Evolutionary conservation across 1,140 invertebrate genomes (phyloP), one percentile per base, ranked within the genome.

Genomic region (Spodoptera litura): DNA sequence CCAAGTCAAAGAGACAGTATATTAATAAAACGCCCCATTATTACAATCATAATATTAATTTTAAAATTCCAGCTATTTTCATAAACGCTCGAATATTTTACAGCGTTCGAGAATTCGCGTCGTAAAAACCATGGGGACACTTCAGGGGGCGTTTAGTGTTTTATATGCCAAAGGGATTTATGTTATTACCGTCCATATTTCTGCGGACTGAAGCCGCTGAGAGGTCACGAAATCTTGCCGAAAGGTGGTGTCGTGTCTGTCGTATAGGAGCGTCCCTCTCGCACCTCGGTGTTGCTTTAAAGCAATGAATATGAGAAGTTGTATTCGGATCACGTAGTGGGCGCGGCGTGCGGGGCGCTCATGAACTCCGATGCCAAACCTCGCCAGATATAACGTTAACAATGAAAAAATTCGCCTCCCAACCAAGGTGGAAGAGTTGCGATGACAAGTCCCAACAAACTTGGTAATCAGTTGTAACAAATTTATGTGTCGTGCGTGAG

Each of bases 101-200:
- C 85, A 82, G 72, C 81, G 53, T 72, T 78, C 35, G 64, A 80
- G 79, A 78, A 81, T 85, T 83, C 79, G 70, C 78, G 70, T 73
- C 78, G 77, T 86, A 83, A 85, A 87, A 87, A 84, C 79, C 79
- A 80, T 85, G 85, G 88, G 88, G 88, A 91, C 87, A 88, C 89
- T 90, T 89, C 88, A 82, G 87, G 87, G 90, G 92, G 87, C 93
- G 91, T 94, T 94, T 95, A 95, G 94, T 94, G 94, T 95, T 95
- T 95, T 95, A 95, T 95, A 95, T 95, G 91, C 94, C 91, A 89
- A 93, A 93, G 90, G 93, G 94, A 95, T 95, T 94, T 94, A 94
- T 93, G 92, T 94, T 95, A 95, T 95, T 95, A 93, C 92, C 89
- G 87, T 90, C 91, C 94, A 95, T 95, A 95, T 95, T 95, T 95